A percentile compares a stretch with the other conserved stretches of the same genome.
Conservation (phyloP, 2,888 invertebrate species). For the Petrolisthes cinctipes region DNA sequence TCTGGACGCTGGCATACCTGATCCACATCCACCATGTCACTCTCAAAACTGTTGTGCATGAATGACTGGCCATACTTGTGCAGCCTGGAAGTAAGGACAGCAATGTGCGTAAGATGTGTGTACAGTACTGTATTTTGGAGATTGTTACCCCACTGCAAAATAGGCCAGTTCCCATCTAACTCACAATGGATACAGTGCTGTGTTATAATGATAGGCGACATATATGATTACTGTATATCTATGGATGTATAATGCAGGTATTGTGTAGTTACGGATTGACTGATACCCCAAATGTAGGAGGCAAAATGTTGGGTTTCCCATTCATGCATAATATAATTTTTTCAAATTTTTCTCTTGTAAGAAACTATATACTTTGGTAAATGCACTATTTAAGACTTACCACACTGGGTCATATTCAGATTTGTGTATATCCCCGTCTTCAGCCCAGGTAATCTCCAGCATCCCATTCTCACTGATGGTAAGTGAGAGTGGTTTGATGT, state of each 20-base stretch:
- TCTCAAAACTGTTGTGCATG: conserved; percentile 68
- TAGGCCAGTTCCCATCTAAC: no score
- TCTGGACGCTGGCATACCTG: conserved; percentile 65
- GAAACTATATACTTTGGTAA: no score
- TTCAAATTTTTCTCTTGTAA: background rate
- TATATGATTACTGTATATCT: background rate
- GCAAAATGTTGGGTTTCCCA: no score
- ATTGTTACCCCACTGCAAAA: no score
- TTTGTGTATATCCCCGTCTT: conserved; percentile 66
- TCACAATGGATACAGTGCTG: no score
- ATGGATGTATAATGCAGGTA: background rate
- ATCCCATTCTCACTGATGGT: conserved; percentile 67
- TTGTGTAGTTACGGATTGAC: no score
- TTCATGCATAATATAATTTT: no score
- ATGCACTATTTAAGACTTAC: conserved; percentile 60
- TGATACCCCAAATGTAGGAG: no score
- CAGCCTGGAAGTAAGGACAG: conserved; percentile 66
- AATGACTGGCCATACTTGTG: conserved; percentile 68
- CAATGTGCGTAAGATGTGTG: background rate
- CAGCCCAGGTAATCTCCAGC: conserved; percentile 67
- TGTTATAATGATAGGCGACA: no score
- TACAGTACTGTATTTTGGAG: background rate
- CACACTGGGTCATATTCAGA: conserved; percentile 68
- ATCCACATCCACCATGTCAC: conserved; percentile 64
- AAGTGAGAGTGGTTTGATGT: conserved; percentile 67